These are phyloP conservation scores for Magallana gigas DNA, from an alignment of 1,140 invertebrate species.

Conservation along the genomic window DNA sequence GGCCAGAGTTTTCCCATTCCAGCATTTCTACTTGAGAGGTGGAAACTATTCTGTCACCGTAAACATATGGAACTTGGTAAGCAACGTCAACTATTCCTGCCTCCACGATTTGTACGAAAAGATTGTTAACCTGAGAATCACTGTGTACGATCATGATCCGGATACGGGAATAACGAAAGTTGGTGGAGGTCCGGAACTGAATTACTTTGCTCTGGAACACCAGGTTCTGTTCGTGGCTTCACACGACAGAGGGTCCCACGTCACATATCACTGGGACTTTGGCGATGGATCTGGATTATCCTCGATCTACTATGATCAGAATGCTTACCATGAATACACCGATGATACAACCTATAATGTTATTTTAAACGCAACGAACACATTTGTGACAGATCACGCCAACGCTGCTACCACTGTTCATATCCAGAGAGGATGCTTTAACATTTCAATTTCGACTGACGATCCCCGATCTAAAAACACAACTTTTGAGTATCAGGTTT, in stretches of 20 bases:
- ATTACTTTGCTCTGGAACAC: conserved; percentile 60
- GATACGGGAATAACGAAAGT: conserved; percentile 39
- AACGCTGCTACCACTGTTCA: conserved; percentile 39
- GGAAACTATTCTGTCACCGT: conserved; percentile 58
- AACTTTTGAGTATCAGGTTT: conserved; percentile 57
- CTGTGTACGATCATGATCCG: conserved; percentile 47
- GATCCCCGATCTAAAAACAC: conserved; percentile 59
- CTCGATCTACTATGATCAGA: conserved; percentile 50
- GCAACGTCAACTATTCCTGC: conserved; percentile 47
- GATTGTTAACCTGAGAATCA: conserved; percentile 48
- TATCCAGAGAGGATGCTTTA: conserved; percentile 55
- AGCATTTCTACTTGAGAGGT: conserved; percentile 60
- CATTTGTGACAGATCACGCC: neutral
- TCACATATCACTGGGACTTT: conserved; percentile 59
- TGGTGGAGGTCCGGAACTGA: conserved; percentile 48
- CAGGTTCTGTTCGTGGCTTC: conserved; percentile 50
- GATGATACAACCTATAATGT: conserved; percentile 48
- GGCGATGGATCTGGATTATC: conserved; percentile 48
- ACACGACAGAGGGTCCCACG: conserved; percentile 55
- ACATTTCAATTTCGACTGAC: conserved; percentile 53
- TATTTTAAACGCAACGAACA: conserved; percentile 53
- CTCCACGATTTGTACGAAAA: conserved; percentile 60
- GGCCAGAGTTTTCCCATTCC: conserved; percentile 46
- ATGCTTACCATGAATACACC: conserved; percentile 47
- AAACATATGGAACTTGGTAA: conserved; percentile 61